These are phyloP conservation scores for Actenoides lindsayi DNA, from an alignment of 2,113 vertebrate genomes.

Conservation along the genomic window DNA sequence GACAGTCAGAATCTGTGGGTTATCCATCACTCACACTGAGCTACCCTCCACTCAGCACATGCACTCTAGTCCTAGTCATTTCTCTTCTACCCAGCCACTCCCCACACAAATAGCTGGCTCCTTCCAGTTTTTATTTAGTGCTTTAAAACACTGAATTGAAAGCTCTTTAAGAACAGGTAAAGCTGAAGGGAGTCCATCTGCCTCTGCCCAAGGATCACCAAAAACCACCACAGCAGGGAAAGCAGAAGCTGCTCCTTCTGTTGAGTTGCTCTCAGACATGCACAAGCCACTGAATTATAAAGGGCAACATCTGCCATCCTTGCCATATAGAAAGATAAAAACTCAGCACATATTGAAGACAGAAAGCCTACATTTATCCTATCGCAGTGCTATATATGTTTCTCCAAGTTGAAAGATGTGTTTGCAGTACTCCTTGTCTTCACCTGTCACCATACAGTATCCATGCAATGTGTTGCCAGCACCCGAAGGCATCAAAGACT, in stretches of 20 bases:
- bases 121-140: not conserved
- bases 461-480: not conserved
- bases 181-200: constrained; percentile 4
- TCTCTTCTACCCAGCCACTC: not conserved
- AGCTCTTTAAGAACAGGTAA: constrained; percentile 15
- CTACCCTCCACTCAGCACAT: not conserved
- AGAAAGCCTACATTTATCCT: constrained; percentile 13
- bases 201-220: not conserved
- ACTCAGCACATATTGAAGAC: not conserved
- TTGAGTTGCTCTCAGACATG: not conserved
- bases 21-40: not conserved
- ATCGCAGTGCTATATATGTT: not conserved
- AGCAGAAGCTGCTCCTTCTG: constrained; percentile 30
- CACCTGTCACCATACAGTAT: not conserved
- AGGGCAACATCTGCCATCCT: constrained; percentile 32
- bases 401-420: constrained; percentile 1
- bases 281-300: not conserved
- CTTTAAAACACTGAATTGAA: not conserved
- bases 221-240: not conserved
- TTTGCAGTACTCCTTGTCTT: constrained; percentile 22
- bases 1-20: not conserved
- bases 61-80: not conserved
- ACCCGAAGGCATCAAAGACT: not conserved
- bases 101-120: not conserved
- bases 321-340: not conserved